Evolutionary conservation across 2,797 vertebrate genomes (phyloP), one percentile per base, ranked within the genome.

Genomic region (Pteropus rufus): DNA sequence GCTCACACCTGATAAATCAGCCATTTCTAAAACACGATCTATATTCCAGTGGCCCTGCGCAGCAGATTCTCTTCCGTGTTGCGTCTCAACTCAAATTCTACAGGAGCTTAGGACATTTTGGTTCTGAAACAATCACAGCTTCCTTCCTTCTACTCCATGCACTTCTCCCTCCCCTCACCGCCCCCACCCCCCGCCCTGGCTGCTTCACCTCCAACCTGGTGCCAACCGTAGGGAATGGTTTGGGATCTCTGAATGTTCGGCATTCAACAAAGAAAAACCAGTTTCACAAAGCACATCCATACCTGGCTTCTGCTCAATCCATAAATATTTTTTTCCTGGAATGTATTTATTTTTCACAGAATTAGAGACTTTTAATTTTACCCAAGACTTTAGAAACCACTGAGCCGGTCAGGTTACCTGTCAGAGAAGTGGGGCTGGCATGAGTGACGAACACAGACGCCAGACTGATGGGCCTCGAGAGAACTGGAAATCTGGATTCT

Each of bases 1-100:
- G 83, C 16, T 7, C 82, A 23, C 86, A 52, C 65, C 75, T 75
- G 36, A 54, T 62, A 65, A 86, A 84, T 54, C 93, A 88, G 96
- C 46, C 95, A 70, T 83, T 97, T 65, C 70, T 7, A 94, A 94
- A 75, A 81, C 84, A 56, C 64, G 10, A n/a, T 97, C 95, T 84
- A 36, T 62, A 94, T 64, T 89, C 96, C 72, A 41, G 91, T 10
- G 7, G n/a, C 36, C 10, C 0, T 0, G 12, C 0, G 0, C 67
- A 14, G 52, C 3, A 29, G 73, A 0, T 0, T 16, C 67, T 36
- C 31, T 5, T 2, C 24, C 14, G 1, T 5, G 2, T 9, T 67
- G 56, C 15, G n/a, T 56, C 70, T 79, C 84, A 2, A 34, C 67
- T 36, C 44, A 3, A 39, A 49, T 36, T 82, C 79, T 41, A 14